Percentiles rank a stretch among this genome's conserved stretches.
Evolutionary conservation across 2,113 vertebrate genomes (phyloP).

Genomic region (Eurypyga helias): DNA sequence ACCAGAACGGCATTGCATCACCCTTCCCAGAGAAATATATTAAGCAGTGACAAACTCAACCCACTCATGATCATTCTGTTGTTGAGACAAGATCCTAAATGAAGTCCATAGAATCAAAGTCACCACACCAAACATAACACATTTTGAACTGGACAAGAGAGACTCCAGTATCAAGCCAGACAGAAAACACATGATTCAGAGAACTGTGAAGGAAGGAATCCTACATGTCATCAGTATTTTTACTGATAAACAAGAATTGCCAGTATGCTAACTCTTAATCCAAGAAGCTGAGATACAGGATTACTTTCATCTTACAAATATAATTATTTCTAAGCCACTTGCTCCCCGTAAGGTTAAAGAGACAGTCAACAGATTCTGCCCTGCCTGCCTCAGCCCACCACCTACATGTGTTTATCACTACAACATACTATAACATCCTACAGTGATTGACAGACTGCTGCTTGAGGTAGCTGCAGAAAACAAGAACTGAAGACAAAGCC

Average conservation of each 20-base stretch:
- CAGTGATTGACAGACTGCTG: background rate
- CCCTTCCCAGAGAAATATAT: background rate
- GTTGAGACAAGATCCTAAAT: background rate
- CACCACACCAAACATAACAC: background rate
- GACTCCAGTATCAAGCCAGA: background rate
- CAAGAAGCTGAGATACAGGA: background rate
- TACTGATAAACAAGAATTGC: background rate
- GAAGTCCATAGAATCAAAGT: background rate
- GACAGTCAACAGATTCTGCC: background rate
- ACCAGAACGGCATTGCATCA: background rate
- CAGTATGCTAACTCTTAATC: background rate
- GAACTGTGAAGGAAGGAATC: background rate
- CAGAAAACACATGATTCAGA: no score
- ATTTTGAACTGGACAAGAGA: background rate
- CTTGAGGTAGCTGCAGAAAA: background rate
- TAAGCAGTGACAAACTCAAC: background rate
- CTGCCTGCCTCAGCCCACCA: background rate
- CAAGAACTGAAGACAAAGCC: background rate
- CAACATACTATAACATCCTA: background rate
- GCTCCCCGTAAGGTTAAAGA: background rate
- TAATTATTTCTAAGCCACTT: background rate
- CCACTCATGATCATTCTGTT: background rate
- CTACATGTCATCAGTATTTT: background rate
- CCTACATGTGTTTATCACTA: background rate
- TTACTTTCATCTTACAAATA: background rate